Conservation (phyloP, 2,113 vertebrate species). For the Microcebus tavaratra region DNA sequence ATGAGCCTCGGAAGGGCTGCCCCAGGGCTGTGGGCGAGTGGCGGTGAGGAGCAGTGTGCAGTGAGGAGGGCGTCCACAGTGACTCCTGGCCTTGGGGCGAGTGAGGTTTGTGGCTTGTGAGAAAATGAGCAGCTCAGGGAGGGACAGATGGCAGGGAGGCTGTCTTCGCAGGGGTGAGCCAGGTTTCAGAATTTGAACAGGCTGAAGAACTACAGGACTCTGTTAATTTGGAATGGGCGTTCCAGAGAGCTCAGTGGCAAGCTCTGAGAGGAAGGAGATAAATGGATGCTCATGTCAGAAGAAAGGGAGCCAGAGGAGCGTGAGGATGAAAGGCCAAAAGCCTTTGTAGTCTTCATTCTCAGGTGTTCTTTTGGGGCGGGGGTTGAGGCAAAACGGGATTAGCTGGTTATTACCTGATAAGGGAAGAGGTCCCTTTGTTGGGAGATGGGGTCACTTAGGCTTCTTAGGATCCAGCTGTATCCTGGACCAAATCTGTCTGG, state of each 20-base stretch:
- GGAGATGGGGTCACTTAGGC: background rate
- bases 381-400: background rate
- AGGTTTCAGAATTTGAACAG: background rate
- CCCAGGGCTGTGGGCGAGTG: accelerated
- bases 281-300: background rate
- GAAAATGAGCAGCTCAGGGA: background rate
- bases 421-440: background rate
- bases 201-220: background rate
- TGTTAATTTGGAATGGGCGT: background rate
- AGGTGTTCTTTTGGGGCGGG: background rate
- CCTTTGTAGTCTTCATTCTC: background rate
- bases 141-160: accelerated
- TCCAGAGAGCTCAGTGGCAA: background rate
- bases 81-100: background rate
- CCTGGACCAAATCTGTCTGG: background rate
- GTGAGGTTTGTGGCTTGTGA: background rate
- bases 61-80: accelerated
- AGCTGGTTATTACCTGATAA: background rate
- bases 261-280: background rate
- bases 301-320: background rate
- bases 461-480: background rate
- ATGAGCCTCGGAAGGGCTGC: background rate
- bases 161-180: background rate
- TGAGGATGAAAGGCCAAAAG: background rate
- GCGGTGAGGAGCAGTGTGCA: background rate